Conservation (phyloP, 2,797 vertebrate genomes). For the Myotis vivesi region DNA sequence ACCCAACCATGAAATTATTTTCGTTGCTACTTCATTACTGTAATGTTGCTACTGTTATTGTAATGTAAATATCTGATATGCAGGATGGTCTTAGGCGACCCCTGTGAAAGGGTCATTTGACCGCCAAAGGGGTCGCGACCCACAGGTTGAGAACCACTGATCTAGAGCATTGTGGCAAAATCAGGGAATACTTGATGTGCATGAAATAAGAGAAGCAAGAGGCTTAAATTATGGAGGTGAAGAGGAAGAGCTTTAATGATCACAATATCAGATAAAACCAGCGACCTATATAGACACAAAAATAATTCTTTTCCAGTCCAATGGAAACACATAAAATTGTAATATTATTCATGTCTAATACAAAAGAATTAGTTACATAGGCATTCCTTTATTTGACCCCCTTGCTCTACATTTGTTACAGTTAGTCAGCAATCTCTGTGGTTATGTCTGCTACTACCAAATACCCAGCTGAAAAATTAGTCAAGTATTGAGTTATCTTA, state of each 20-base stretch:
- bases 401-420: accelerated
- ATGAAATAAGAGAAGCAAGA: neutral
- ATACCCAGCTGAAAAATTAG: neutral
- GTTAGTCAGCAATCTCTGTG: neutral
- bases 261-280: neutral
- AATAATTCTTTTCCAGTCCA: neutral
- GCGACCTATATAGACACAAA: neutral
- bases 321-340: neutral
- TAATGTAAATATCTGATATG: no score
- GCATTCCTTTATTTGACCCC: neutral
- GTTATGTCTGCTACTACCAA: neutral
- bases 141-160: no score
- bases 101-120: no score
- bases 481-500: neutral
- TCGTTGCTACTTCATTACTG: no score
- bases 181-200: neutral
- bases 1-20: no score
- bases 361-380: neutral
- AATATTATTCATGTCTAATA: neutral
- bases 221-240: neutral
- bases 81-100: no score
- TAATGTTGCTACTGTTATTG: no score
- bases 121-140: no score
- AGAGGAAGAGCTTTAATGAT: neutral
- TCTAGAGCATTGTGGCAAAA: neutral